A percentile compares a stretch with the other conserved stretches of the same genome.
phyloP scores from a whole-genome alignment of 2,113 vertebrate species.

The Polyodon spathula region DNA sequence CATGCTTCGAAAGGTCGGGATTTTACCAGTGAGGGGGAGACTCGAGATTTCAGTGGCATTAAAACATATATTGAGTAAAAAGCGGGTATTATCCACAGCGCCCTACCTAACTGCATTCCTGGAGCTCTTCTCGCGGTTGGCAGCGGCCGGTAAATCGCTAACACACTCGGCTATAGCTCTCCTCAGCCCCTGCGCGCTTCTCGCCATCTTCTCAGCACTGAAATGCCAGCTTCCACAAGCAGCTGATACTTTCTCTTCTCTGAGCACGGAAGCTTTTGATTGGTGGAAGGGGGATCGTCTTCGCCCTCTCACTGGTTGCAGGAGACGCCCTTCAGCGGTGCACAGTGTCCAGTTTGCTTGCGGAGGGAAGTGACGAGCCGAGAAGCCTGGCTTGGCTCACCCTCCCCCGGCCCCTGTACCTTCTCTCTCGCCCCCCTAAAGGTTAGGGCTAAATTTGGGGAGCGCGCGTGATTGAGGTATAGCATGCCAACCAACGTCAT shows the following conservation, averaged over 20 bases:
- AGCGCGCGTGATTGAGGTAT: slow-evolving; percentile 4
- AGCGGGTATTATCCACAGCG: not conserved
- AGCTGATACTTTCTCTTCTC: not conserved
- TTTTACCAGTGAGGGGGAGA: too few species aligned
- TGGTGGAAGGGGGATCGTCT: too few species aligned
- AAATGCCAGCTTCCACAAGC: slow-evolving; percentile 2
- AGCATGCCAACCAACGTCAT: too few species aligned
- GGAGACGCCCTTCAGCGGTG: too few species aligned
- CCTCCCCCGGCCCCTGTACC: slow-evolving; percentile 9
- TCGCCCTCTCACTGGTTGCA: too few species aligned
- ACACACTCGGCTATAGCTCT: slow-evolving; percentile 45
- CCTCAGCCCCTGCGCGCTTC: slow-evolving; percentile 43
- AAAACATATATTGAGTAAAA: too few species aligned
- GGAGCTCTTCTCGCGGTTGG: slow-evolving; percentile 35
- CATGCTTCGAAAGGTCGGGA: too few species aligned
- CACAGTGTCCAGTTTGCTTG: slow-evolving; percentile 5
- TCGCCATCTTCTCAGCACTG: slow-evolving; percentile 52
- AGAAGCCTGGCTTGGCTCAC: slow-evolving; percentile 31
- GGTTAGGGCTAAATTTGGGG: slow-evolving; percentile 30
- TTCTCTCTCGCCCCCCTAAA: slow-evolving; percentile 18
- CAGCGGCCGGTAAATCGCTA: slow-evolving; percentile 34
- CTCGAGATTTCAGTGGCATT: too few species aligned
- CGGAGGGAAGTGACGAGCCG: slow-evolving; percentile 47
- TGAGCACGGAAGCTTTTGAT: slow-evolving; percentile 1
- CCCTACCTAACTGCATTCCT: slow-evolving; percentile 46